These are phyloP conservation scores for Drosophila niveifrons DNA, from an alignment of 2,888 invertebrate species.

Conservation along the genomic window DNA sequence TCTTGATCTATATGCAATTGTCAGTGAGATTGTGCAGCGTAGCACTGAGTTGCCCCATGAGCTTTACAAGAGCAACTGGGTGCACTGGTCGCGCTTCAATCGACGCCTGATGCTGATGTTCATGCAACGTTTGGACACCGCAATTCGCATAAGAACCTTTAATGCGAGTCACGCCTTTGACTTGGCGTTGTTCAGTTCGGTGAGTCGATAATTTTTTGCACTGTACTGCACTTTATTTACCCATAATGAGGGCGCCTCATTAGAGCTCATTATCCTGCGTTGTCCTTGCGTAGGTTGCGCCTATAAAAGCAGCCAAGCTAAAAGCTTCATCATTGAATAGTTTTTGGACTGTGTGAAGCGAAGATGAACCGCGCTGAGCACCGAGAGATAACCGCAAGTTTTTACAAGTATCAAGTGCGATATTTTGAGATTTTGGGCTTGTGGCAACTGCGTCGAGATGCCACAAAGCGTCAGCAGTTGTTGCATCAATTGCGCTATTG, in stretches of 20 bases:
- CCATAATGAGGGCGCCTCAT: constrained; percentile 43
- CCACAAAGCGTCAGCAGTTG: constrained; percentile 16
- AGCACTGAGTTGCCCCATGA: constrained; percentile 62
- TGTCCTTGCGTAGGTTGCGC: constrained; percentile 5
- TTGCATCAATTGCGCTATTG: constrained; percentile 34
- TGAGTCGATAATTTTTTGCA: constrained; percentile 52
- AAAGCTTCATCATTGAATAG: not conserved
- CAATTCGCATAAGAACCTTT: constrained; percentile 63
- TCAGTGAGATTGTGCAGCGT: constrained; percentile 60
- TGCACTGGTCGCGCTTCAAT: constrained; percentile 54
- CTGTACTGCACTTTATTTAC: constrained; percentile 32
- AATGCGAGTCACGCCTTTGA: constrained; percentile 66
- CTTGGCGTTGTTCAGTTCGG: constrained; percentile 70
- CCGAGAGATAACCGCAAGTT: constrained; percentile 29
- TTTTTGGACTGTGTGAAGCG: not conserved
- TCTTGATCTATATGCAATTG: not conserved
- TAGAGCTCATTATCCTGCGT: constrained; percentile 48
- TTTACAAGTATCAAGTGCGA: constrained; percentile 66
- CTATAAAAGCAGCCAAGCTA: constrained; percentile 28
- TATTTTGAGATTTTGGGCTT: constrained; percentile 55
- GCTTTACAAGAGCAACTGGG: constrained; percentile 70
- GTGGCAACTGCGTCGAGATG: constrained; percentile 37
- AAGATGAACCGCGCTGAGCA: constrained; percentile 44
- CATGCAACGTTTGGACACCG: constrained; percentile 58
- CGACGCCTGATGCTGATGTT: constrained; percentile 64